A percentile compares a stretch with the other conserved stretches of the same genome.
Evolutionary conservation across 2,888 invertebrate genomes (phyloP).

Genomic region (Cremastinae sp.): DNA sequence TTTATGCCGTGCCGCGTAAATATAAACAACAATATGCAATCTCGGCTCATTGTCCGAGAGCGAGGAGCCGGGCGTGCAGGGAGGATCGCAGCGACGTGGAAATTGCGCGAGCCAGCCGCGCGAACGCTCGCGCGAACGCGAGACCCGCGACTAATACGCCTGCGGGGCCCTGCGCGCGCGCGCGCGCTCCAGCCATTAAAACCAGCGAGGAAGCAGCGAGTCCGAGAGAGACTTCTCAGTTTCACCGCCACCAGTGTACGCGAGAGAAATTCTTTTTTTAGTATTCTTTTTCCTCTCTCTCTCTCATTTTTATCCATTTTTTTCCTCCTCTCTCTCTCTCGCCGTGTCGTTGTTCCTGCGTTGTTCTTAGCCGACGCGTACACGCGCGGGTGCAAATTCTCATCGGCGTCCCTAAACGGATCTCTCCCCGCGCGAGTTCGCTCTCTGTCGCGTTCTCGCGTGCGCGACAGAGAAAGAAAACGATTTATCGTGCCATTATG

Average conservation of each 20-base stretch:
- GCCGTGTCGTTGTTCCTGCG: conserved; percentile 2
- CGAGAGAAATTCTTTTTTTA: conserved; percentile 9
- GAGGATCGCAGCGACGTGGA: conserved; percentile 7
- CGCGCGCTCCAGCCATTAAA: conserved; percentile 57
- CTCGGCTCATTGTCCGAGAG: conserved; percentile 75
- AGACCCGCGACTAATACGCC: conserved; percentile 74
- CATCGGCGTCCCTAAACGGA: conserved; percentile 8
- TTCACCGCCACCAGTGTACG: conserved; percentile 42
- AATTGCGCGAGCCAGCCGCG: neutral
- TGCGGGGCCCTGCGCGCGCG: conserved; percentile 54
- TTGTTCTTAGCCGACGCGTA: neutral
- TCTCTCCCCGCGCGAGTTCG: conserved; percentile 1
- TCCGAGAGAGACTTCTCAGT: conserved; percentile 35
- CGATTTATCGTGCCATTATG: conserved; percentile 38
- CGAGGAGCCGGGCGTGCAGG: conserved; percentile 25
- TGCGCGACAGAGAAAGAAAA: neutral
- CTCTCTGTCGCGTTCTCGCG: neutral
- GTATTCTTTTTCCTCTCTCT: neutral
- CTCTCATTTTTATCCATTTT: conserved; percentile 10
- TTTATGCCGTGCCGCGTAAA: conserved; percentile 78
- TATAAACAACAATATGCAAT: conserved; percentile 80
- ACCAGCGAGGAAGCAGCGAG: conserved; percentile 6
- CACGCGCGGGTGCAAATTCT: conserved; percentile 11
- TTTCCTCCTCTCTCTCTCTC: neutral
- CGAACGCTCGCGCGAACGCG: conserved; percentile 61